Base-by-base conservation (phyloP, 2,888 invertebrate genomes). In the Anarsia innoxiella region DNA sequence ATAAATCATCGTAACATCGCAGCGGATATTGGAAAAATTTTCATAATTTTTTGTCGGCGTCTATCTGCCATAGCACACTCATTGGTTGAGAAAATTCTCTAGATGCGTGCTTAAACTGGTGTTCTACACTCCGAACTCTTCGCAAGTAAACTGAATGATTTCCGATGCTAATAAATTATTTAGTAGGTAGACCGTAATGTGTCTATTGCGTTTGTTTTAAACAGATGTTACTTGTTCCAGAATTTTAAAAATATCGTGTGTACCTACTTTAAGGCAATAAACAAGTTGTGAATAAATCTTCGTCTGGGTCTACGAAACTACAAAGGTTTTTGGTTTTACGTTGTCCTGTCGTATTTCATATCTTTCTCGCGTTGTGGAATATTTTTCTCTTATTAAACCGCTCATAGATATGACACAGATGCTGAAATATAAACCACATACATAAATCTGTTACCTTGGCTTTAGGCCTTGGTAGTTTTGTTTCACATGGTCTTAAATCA, bases 91-190 rank as follows among this genome's bases (percentile, higher is more conserved):
- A n/a, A n/a, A n/a, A n/a, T n/a, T n/a, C n/a, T 19, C 19, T 8
- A 19, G 19, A 19, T 19, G 19, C 19, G 19, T n/a, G n/a, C n/a
- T n/a, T n/a, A n/a, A n/a, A n/a, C n/a, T n/a, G n/a, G 19, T 19
- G 19, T 8, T 19, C 54, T 26, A 6, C 26, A 26, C 26, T 10
- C 26, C 3, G 8, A 3, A 19, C 8, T 5, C 8, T 19, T 19
- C 8, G 8, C 8, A 19, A 19, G 4, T 8, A 8, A 19, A 8
- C 19, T 23, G 56, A 69, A 66, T 67, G 67, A 73, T 78, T 75
- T 71, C 71, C 70, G 67, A 68, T 59, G 45, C 54, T 59, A 67
- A 72, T 75, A 75, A 75, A 76, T 66, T 59, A 11, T 8, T 60
- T 52, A 56, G 57, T 65, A 57, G 55, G 63, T 57, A 61, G 64